Conservation (phyloP, 1,140 invertebrate genomes). For the Zeugodacus cucurbitae region DNA sequence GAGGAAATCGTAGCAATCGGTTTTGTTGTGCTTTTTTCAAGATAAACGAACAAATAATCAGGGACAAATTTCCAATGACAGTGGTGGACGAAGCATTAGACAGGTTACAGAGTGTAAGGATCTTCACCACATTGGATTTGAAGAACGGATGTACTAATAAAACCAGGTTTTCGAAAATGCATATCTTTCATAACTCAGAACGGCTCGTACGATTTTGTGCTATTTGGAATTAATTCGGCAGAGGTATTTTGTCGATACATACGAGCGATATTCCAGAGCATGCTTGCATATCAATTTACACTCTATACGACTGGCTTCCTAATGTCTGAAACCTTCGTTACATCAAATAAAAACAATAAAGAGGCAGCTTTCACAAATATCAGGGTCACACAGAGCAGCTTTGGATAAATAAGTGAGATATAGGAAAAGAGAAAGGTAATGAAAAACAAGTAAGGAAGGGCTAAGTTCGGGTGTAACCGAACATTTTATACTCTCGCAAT, state of each 20-base stretch:
- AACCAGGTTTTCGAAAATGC: neutral
- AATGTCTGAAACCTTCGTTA: neutral
- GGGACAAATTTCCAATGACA: neutral
- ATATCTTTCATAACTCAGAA: neutral
- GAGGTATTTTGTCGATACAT: too few species aligned
- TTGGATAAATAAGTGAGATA: too few species aligned
- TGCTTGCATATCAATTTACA: neutral
- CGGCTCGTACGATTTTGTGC: neutral
- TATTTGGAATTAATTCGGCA: too few species aligned
- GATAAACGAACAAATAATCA: neutral
- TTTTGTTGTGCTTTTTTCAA: neutral
- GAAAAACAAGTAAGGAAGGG: too few species aligned
- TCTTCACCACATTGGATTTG: neutral
- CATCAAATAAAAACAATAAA: neutral
- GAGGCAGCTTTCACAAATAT: neutral
- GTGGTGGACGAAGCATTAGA: neutral
- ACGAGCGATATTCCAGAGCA: too few species aligned
- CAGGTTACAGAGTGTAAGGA: neutral
- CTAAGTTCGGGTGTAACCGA: too few species aligned
- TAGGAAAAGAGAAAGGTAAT: too few species aligned
- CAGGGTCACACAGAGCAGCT: neutral
- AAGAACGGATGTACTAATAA: neutral
- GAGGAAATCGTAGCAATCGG: neutral
- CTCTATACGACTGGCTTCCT: neutral
- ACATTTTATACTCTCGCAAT: too few species aligned